Percentiles rank a stretch among this genome's conserved stretches.
phyloP scores from a whole-genome alignment of 2,113 vertebrate genomes.

The Prinia subflava region DNA sequence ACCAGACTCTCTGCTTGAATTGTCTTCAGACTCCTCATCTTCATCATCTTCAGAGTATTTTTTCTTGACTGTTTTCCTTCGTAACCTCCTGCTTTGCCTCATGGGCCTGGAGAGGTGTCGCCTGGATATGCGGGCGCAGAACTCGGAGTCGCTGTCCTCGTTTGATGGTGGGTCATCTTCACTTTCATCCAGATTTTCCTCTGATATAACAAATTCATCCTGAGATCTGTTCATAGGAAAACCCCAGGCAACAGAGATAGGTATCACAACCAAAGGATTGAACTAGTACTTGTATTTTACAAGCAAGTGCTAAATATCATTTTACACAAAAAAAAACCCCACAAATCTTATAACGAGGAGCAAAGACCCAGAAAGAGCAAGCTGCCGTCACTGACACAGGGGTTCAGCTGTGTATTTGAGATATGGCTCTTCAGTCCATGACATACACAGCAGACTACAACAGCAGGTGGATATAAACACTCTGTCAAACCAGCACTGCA shows the following conservation, averaged over 20 bases:
- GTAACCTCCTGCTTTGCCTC: conserved; percentile 76
- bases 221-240: conserved; percentile 77
- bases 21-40: conserved; percentile 80
- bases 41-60: conserved; percentile 95
- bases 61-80: conserved; percentile 79
- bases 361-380: neutral
- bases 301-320: neutral
- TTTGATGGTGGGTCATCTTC: conserved; percentile 81
- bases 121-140: conserved; percentile 72
- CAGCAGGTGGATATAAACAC: neutral
- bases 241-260: neutral
- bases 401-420: neutral
- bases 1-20: conserved; percentile 77
- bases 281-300: neutral
- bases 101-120: conserved; percentile 70
- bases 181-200: conserved; percentile 83
- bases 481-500: neutral
- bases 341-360: neutral
- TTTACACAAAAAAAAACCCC: neutral
- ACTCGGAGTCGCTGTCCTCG: conserved; percentile 81
- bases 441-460: neutral
- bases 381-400: neutral
- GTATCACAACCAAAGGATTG: neutral
- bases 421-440: neutral
- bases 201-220: conserved; percentile 88